Evolutionary conservation across 2,797 vertebrate genomes (phyloP), one percentile per base, ranked within the genome.

Genomic region (Synanceia verrucosa): DNA sequence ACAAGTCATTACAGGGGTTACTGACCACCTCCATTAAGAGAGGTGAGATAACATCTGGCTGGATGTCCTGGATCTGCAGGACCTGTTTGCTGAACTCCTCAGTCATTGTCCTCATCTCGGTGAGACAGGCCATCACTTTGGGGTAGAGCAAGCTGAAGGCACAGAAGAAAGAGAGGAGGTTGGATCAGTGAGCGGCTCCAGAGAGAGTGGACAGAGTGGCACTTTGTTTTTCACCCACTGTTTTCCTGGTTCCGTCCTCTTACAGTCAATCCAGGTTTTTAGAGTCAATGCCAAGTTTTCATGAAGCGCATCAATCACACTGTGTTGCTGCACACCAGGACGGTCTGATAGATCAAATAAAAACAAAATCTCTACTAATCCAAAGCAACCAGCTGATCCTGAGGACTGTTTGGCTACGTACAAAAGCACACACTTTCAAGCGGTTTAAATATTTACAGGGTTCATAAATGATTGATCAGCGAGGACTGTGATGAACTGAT

Each of bases 11-110:
- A 18, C 44, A 65, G 8, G 44, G 37, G 56, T 77, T 89, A 87
- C 92, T 93, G 64, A 96, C 79, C 37, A 96, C 52, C 82, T 96
- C 94, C 79, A 89, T 81, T n/a, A 95, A 90, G 28, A 96, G 95
- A 0, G 95, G 94, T 0, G 94, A 90, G 51, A 93, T 72, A 9
- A 74, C 81, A 0, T 94, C 92, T 0, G 94, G 94, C 82, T 95
- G 93, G 18, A 94, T 86, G 78, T 96, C 93, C 73, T 95, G 93
- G 69, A 95, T 95, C 76, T 93, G 88, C 60, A 96, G 85, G 19
- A 95, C 73, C 76, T 91, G 86, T 82, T 94, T 94, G 55, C 92
- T 95, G 74, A 95, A 92, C 75, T 95, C 93, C 29, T 94, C 93
- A 0, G 84, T 93, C 92, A 95, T 88, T 14, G 89, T 92, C 44